Evolutionary conservation across 2,888 invertebrate genomes (phyloP).

Genomic region (Drosophila mayaguana): DNA sequence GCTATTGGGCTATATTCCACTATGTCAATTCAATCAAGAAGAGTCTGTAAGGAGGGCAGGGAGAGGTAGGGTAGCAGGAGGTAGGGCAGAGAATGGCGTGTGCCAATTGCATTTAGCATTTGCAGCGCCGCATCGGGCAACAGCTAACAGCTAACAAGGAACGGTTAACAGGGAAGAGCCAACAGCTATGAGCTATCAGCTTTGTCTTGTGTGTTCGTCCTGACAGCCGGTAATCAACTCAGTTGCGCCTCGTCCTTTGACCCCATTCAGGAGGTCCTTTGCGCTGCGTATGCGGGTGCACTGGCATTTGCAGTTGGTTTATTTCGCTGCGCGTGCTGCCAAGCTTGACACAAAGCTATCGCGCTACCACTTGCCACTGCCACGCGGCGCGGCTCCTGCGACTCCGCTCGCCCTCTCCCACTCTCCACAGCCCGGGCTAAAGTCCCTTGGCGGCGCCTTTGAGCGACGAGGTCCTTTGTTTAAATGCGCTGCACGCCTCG

Average conservation of each 20-base stretch:
- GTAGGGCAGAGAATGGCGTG: constrained; percentile 10
- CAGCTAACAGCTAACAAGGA: not conserved
- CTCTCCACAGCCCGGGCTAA: not conserved
- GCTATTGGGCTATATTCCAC: not conserved
- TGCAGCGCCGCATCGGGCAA: constrained; percentile 2
- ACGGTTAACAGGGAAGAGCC: not conserved
- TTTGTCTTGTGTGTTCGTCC: constrained; percentile 60
- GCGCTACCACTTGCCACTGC: constrained; percentile 17
- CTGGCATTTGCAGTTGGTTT: constrained; percentile 36
- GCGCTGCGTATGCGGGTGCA: constrained; percentile 40
- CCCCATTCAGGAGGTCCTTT: constrained; percentile 35
- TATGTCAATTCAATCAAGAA: not conserved
- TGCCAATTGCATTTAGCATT: constrained; percentile 53
- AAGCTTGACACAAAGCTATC: constrained; percentile 26
- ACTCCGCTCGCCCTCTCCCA: not conserved
- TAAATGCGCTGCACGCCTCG: constrained; percentile 68
- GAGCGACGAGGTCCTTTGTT: constrained; percentile 57
- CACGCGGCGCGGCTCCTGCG: not conserved
- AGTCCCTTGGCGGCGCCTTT: constrained; percentile 23
- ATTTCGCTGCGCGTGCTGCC: constrained; percentile 12
- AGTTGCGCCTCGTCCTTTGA: constrained; percentile 60
- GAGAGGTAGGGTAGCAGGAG: not conserved
- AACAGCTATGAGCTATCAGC: constrained; percentile 35
- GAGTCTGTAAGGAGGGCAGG: not conserved
- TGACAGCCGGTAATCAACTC: constrained; percentile 70